Conservation (phyloP, 2,888 invertebrate genomes). For the Zaprionus bogoriensis region DNA sequence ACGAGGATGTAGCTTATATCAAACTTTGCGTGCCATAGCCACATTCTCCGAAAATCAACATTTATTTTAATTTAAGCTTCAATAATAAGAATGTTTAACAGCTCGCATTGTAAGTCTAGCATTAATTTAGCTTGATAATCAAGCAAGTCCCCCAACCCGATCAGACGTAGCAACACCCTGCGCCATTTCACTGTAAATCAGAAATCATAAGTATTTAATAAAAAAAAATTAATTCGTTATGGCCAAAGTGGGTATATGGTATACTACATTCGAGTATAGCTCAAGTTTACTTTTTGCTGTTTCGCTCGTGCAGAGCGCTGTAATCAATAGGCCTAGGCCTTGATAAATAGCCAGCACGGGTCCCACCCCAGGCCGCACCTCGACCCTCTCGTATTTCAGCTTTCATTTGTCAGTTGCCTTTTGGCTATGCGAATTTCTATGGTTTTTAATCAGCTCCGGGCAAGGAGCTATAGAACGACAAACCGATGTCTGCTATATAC, state of each 20-base stretch:
- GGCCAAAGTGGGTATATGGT: background rate
- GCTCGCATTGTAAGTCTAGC: too few species aligned
- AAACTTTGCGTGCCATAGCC: too few species aligned
- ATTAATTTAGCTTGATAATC: too few species aligned
- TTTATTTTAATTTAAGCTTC: too few species aligned
- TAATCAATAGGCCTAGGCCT: slow-evolving; percentile 62
- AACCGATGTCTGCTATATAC: slow-evolving; percentile 2
- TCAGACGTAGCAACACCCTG: too few species aligned
- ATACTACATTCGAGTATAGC: background rate
- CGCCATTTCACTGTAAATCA: too few species aligned
- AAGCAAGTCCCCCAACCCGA: too few species aligned
- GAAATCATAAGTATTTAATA: too few species aligned
- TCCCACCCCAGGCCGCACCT: background rate
- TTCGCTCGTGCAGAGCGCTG: slow-evolving; percentile 14
- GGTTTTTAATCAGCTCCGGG: slow-evolving; percentile 50
- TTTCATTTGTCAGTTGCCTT: slow-evolving; percentile 20
- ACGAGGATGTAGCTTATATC: too few species aligned
- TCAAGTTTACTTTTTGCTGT: background rate
- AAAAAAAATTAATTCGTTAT: too few species aligned
- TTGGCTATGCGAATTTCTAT: slow-evolving; percentile 51
- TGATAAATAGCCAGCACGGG: slow-evolving; percentile 32
- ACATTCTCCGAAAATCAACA: too few species aligned
- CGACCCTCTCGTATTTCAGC: slow-evolving; percentile 6
- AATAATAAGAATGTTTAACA: too few species aligned
- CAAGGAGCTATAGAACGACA: background rate